Conservation (phyloP, 1,140 invertebrate species). For the Leptinotarsa defecta region DNA sequence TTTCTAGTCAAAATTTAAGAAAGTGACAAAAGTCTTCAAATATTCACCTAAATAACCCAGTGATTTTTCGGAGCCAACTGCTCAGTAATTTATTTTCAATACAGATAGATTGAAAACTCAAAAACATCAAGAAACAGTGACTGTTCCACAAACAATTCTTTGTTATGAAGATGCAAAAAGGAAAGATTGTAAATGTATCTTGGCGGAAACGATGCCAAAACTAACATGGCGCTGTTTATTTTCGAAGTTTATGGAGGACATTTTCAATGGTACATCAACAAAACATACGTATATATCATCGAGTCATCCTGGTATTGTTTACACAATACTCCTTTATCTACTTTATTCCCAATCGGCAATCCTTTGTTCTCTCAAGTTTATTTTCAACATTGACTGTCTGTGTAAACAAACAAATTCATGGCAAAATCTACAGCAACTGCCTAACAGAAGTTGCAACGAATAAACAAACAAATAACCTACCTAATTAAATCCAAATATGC, state of each 20-base stretch:
- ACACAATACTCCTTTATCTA: not conserved
- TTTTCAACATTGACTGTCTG: slow-evolving; percentile 14
- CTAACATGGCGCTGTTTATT: not conserved
- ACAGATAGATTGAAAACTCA: no score
- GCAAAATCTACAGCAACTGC: slow-evolving; percentile 18
- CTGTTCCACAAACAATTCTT: no score
- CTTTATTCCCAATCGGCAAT: slow-evolving; percentile 10
- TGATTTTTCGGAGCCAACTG: no score
- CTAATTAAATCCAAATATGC: slow-evolving; percentile 10
- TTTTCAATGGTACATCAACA: not conserved
- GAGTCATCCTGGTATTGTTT: slow-evolving; percentile 10
- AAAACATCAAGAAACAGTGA: no score
- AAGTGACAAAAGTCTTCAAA: no score
- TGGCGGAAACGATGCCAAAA: not conserved
- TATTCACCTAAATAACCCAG: no score
- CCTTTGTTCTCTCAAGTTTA: slow-evolving; percentile 11
- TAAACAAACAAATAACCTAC: slow-evolving; percentile 18
- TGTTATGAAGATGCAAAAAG: no score
- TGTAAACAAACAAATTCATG: slow-evolving; percentile 21
- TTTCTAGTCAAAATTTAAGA: no score
- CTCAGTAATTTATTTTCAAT: no score
- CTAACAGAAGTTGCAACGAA: slow-evolving; percentile 1
- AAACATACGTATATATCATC: not conserved
- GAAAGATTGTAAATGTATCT: no score
- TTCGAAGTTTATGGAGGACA: not conserved